Conservation (phyloP, 1,140 invertebrate genomes). For the Leptopilina boulardi region DNA sequence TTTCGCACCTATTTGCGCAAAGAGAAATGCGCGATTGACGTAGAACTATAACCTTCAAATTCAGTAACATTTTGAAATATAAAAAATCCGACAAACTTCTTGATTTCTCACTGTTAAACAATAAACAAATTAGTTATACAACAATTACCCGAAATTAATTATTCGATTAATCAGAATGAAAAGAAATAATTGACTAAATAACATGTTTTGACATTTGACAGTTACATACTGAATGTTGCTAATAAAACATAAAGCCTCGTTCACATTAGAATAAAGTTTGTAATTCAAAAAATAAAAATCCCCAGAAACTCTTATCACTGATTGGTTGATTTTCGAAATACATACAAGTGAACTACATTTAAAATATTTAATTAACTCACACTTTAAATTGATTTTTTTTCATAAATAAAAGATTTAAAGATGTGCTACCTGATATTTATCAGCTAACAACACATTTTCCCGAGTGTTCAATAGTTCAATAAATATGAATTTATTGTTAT, state of each 20-base stretch:
- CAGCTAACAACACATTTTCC: background rate
- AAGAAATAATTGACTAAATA: too few relatives aligned
- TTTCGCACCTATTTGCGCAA: too few relatives aligned
- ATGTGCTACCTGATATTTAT: background rate
- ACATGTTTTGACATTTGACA: too few relatives aligned
- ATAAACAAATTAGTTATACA: too few relatives aligned
- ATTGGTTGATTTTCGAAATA: background rate
- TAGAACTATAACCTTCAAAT: too few relatives aligned
- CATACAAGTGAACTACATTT: background rate
- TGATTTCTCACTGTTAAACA: too few relatives aligned
- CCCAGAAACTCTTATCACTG: background rate
- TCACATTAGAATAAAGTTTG: background rate
- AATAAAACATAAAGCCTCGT: background rate
- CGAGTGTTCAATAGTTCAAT: background rate
- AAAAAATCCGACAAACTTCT: too few relatives aligned
- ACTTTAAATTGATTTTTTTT: constrained; percentile 28
- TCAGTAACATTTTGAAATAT: too few relatives aligned
- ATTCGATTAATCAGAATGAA: too few relatives aligned
- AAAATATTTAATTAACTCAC: background rate
- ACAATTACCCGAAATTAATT: too few relatives aligned
- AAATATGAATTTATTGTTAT: background rate
- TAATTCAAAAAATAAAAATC: background rate
- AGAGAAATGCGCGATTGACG: too few relatives aligned
- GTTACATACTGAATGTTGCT: too few relatives aligned
- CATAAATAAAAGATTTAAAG: constrained; percentile 14